A percentile compares a stretch with the other conserved stretches of the same genome.
Conservation (phyloP, 2,797 vertebrate species). For the Capromys pilorides region DNA sequence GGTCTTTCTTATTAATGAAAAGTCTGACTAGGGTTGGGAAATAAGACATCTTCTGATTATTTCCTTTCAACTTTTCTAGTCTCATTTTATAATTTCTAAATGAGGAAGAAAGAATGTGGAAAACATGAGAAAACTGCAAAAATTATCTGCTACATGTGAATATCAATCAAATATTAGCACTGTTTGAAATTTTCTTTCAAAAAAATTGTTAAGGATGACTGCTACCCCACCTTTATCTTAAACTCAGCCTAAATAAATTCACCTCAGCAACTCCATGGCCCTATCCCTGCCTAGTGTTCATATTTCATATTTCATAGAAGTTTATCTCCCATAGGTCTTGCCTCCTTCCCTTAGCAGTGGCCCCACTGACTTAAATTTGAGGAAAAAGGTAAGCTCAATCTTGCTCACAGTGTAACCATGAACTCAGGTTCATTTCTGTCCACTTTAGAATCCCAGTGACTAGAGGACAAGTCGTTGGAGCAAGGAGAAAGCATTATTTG, state of each 20-base stretch:
- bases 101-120: background rate
- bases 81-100: background rate
- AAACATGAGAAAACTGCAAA: background rate
- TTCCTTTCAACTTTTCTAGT: background rate
- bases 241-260: background rate
- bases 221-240: background rate
- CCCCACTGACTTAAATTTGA: background rate
- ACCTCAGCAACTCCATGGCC: background rate
- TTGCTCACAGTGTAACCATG: background rate
- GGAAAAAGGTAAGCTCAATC: background rate
- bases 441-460: background rate
- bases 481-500: background rate
- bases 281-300: background rate
- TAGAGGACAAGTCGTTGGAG: background rate
- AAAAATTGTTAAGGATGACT: background rate
- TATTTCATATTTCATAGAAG: accelerated
- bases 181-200: background rate
- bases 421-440: background rate
- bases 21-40: background rate
- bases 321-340: background rate
- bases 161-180: background rate
- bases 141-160: background rate
- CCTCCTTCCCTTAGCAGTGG: background rate
- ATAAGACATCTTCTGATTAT: background rate
- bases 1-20: background rate